Base-by-base conservation (phyloP, 2,888 invertebrate genomes). In the Lasius fuliginosus region DNA sequence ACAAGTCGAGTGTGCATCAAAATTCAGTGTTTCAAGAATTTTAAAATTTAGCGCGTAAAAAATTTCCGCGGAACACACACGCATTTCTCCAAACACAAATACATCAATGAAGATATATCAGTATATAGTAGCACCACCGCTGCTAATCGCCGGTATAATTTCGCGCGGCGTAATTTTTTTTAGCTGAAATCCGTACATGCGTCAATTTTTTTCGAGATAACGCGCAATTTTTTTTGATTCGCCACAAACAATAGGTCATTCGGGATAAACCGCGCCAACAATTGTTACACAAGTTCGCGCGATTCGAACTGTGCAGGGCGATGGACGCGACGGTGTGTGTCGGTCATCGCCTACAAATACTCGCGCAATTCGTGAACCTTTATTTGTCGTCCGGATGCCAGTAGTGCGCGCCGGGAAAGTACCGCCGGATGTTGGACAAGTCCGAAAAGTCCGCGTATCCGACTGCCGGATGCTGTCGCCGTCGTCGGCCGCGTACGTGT, bases 371-470 rank as follows among this genome's bases (percentile, higher is more conserved):
- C 33, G 60, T 56, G 56, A 60, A 67, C 68, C 82, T 88, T 88
- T 88, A 79, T 82, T 81, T 23, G 65, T 58, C 58, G 65, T 56
- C 73, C 89, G 83, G 73, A 77, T 68, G 73, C 33, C 58, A 30
- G 40, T 15, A 30, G 40, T 15, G 53, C 53, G 58, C 62, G 71
- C 73, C 67, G 76, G 60, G 60, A 68, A 83, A 76, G 68, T 62
- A 68, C 65, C 56, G 71, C 73, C 90, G 89, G 90, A 89, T 87
- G 90, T 88, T 87, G 87, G 86, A 87, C 88, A 87, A 90, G 90
- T 86, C 83, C 88, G 87, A 89, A 89, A 89, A 83, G 88, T 90
- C 85, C 85, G 88, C 76, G 85, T 75, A 84, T 89, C 89, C 90
- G 85, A 87, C 88, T 68, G 71, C 88, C 90, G 89, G 90, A 89